These are phyloP conservation scores for Lates japonicus DNA, from an alignment of 2,797 vertebrate genomes.

Conservation along the genomic window DNA sequence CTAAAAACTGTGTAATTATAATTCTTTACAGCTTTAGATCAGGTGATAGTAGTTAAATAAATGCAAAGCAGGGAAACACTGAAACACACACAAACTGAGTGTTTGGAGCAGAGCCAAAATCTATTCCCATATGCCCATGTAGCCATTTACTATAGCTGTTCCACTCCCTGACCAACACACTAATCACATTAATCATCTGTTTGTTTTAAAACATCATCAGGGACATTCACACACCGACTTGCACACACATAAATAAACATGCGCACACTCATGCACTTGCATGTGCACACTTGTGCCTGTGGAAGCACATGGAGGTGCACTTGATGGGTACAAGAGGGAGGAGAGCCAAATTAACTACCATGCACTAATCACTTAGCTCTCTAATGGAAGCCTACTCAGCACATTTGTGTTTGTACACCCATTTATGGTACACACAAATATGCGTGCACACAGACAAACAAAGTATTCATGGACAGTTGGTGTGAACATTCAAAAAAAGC, in stretches of 20 bases:
- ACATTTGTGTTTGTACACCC: slow-evolving; percentile 34
- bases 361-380: slow-evolving; percentile 79
- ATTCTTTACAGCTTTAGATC: neutral
- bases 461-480: neutral
- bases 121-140: slow-evolving; percentile 87
- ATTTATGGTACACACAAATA: slow-evolving; percentile 39
- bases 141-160: slow-evolving; percentile 86
- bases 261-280: slow-evolving; percentile 26
- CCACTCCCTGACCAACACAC: slow-evolving; percentile 86
- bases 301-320: slow-evolving; percentile 73
- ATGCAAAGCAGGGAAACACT: slow-evolving; percentile 56
- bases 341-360: slow-evolving; percentile 79
- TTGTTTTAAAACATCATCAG: slow-evolving; percentile 93
- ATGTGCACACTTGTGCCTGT: slow-evolving; percentile 44
- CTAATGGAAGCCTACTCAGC: slow-evolving; percentile 69
- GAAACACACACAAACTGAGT: slow-evolving; percentile 53
- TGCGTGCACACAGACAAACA: slow-evolving; percentile 8
- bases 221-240: slow-evolving; percentile 80
- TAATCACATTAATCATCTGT: slow-evolving; percentile 96
- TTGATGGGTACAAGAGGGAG: slow-evolving; percentile 73
- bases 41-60: slow-evolving; percentile 8
- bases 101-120: slow-evolving; percentile 85
- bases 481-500: neutral
- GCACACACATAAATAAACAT: slow-evolving; percentile 45
- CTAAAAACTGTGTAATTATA: neutral